phyloP scores from a whole-genome alignment of 2,797 vertebrate genomes.

The Iguana delicatissima region DNA sequence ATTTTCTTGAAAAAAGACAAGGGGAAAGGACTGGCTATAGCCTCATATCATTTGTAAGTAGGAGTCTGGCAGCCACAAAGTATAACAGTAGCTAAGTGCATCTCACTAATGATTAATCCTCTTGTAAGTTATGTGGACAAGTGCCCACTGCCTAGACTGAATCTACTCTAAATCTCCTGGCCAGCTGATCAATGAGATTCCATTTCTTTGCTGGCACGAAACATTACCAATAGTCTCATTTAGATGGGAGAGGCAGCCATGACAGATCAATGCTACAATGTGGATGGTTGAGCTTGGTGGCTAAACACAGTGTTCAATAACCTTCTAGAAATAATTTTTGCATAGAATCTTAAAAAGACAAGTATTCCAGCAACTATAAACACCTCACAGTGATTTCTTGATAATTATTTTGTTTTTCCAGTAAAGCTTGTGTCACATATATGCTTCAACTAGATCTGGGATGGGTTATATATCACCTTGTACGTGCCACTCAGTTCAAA shows the following conservation, averaged over 20 bases:
- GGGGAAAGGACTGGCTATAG: neutral
- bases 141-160: neutral
- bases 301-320: neutral
- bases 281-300: neutral
- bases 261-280: neutral
- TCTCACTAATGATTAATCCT: constrained; percentile 37
- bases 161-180: constrained; percentile 3
- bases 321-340: constrained; percentile 23
- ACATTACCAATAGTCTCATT: neutral
- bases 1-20: neutral
- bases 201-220: neutral
- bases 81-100: constrained; percentile 10
- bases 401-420: neutral
- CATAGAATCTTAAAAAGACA: neutral
- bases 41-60: constrained; percentile 14
- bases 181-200: neutral
- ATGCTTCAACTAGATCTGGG: neutral
- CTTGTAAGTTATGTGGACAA: constrained; percentile 37
- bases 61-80: constrained; percentile 3
- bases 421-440: neutral
- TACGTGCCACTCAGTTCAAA: neutral
- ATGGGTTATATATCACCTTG: neutral
- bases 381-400: neutral
- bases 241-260: constrained; percentile 32
- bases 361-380: fast-evolving